A percentile compares a stretch with the other conserved stretches of the same genome.
These are phyloP conservation scores for Bombylius discolor DNA, from an alignment of 2,888 invertebrate genomes.

Conservation along the genomic window DNA sequence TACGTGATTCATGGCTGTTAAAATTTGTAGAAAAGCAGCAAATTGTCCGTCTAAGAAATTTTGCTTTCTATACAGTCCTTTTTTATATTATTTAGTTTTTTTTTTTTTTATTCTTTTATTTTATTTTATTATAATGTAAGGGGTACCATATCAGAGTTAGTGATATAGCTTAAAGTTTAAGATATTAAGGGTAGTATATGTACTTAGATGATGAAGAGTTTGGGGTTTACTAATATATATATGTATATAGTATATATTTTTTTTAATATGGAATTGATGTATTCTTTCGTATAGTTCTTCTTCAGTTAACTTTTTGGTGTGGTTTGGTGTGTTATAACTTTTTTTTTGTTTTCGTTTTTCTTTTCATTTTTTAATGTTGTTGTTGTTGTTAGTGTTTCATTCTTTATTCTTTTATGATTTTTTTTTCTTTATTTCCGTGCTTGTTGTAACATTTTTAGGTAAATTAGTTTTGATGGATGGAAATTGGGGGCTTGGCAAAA, in stretches of 20 bases:
- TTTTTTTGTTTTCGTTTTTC: background rate
- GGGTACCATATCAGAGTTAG: too few relatives aligned
- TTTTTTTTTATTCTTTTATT: too few relatives aligned
- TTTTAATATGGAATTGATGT: too few relatives aligned
- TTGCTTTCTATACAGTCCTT: conserved; percentile 2
- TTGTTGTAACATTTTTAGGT: conserved; percentile 11
- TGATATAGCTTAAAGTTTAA: too few relatives aligned
- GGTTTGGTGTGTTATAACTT: background rate
- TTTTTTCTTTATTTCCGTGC: background rate
- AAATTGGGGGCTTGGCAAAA: conserved; percentile 15
- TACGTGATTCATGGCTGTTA: conserved; percentile 19
- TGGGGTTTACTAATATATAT: too few relatives aligned
- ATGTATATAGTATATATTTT: too few relatives aligned
- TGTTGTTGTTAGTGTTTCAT: background rate
- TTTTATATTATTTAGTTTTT: too few relatives aligned
- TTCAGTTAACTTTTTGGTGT: background rate
- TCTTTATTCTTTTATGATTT: background rate
- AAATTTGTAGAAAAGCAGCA: conserved; percentile 16
- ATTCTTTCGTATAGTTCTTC: too few relatives aligned
- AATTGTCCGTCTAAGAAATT: conserved; percentile 16
- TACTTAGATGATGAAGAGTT: too few relatives aligned
- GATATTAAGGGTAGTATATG: too few relatives aligned
- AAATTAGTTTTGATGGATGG: conserved; percentile 16
- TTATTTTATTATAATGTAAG: too few relatives aligned
- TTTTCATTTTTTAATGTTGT: background rate